Evolutionary conservation across 2,888 invertebrate genomes (phyloP), one percentile per base, ranked within the genome.

Genomic region (Caenorhabditis becei): DNA sequence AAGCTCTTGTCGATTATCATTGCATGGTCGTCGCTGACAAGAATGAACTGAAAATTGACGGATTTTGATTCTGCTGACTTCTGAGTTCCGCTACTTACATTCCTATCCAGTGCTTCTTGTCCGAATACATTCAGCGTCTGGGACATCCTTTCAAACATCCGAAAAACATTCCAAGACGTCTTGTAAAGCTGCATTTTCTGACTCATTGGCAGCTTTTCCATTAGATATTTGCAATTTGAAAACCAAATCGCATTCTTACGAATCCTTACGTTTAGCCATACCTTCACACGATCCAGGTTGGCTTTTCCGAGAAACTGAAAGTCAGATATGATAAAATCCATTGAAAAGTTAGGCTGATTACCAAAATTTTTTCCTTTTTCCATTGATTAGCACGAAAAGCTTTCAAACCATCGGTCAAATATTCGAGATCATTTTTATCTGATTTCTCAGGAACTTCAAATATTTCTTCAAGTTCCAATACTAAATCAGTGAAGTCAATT

Each of bases 171-270:
- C 70, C 70, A 71, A 0, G 70, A 61, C 2, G 53, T 71, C 7
- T 53, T 23, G 20, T 53, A 71, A n/a, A 62, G 26, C 18, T 71
- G 61, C 28, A 71, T 53, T 20, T 62, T 71, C 32, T 71, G 61
- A 16, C 24, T 18, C 62, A 62, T 71, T 16, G 61, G 61, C 24
- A 71, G 24, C 14, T 61, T 51, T 51, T 71, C 62, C 62, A 71
- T 71, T 16, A 71, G 16, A 54, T 54, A 71, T 4, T 49, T 71
- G 28, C 61, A 59, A 32, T 71, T 51, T 3, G 70, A 61, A 24
- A 62, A 71, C 70, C 70, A 71, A 8, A 41, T 62, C 5, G 70
- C 61, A 18, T 71, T 44, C 26, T 71, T 71, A 20, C 62, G 53
- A 23, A 71, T 62, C 37, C 70, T 8, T 0, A 37, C 61, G 23